Percentiles rank a stretch among this genome's conserved stretches.
Evolutionary conservation across 1,140 invertebrate species (phyloP).

Genomic region (Cherax destructor): DNA sequence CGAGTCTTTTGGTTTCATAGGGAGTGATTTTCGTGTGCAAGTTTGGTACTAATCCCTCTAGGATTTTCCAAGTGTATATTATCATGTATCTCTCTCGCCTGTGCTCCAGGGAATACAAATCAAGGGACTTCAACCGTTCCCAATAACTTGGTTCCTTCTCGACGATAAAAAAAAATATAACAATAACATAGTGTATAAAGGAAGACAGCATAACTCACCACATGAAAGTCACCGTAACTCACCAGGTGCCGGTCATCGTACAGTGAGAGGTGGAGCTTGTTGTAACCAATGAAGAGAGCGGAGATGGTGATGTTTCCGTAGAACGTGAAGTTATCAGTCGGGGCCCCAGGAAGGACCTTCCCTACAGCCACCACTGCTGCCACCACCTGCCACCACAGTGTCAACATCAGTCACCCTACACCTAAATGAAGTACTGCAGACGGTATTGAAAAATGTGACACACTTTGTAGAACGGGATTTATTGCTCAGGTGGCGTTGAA

Average conservation of each 20-base stretch:
- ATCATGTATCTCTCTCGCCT: too few species aligned
- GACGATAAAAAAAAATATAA: too few species aligned
- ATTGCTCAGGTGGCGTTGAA: not conserved
- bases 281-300: conserved; percentile 54
- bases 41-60: too few species aligned
- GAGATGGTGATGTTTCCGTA: conserved; percentile 34
- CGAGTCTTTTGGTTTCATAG: too few species aligned
- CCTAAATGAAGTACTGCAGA: not conserved
- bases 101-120: too few species aligned
- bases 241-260: conserved; percentile 20
- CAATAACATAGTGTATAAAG: too few species aligned
- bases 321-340: conserved; percentile 39
- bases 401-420: not conserved
- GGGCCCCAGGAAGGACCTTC: not conserved
- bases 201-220: too few species aligned
- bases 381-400: conserved; percentile 25
- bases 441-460: conserved; percentile 3
- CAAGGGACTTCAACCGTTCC: too few species aligned
- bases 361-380: not conserved
- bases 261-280: conserved; percentile 24
- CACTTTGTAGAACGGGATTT: conserved; percentile 10
- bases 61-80: too few species aligned
- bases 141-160: too few species aligned
- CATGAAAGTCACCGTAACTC: not conserved
- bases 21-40: too few species aligned